A percentile compares a stretch with the other conserved stretches of the same genome.
These are phyloP conservation scores for Willowsia nigromaculata DNA, from an alignment of 2,888 invertebrate genomes.

Conservation along the genomic window DNA sequence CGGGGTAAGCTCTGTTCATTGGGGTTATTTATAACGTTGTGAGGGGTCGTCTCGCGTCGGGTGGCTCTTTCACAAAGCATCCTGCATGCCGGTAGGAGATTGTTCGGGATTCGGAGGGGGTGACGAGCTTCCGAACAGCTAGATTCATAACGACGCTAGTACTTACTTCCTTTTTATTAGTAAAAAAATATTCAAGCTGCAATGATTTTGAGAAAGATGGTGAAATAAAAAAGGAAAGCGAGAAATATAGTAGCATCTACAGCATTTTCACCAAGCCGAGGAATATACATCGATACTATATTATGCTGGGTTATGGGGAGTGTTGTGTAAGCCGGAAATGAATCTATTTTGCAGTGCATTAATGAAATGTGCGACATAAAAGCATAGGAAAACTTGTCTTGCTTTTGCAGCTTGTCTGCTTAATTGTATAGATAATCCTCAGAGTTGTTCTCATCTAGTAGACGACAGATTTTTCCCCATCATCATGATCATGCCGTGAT, in stretches of 20 bases:
- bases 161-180: neutral
- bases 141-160: neutral
- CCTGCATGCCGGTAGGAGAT: constrained; percentile 1
- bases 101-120: constrained; percentile 48
- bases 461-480: constrained; percentile 8
- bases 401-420: neutral
- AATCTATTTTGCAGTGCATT: neutral
- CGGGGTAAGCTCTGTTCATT: constrained; percentile 27
- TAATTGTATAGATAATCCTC: neutral
- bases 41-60: constrained; percentile 51
- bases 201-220: neutral
- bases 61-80: neutral
- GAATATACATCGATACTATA: no score
- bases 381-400: neutral
- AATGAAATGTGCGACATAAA: neutral
- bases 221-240: neutral
- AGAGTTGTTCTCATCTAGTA: neutral
- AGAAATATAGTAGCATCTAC: neutral
- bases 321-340: constrained; percentile 38
- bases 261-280: no score
- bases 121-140: constrained; percentile 9
- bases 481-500: neutral
- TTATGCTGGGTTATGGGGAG: no score
- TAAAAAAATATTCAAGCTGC: neutral
- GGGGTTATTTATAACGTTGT: constrained; percentile 67